Conservation (phyloP, 2,797 vertebrate genomes). For the Tiaroga cobitis region DNA sequence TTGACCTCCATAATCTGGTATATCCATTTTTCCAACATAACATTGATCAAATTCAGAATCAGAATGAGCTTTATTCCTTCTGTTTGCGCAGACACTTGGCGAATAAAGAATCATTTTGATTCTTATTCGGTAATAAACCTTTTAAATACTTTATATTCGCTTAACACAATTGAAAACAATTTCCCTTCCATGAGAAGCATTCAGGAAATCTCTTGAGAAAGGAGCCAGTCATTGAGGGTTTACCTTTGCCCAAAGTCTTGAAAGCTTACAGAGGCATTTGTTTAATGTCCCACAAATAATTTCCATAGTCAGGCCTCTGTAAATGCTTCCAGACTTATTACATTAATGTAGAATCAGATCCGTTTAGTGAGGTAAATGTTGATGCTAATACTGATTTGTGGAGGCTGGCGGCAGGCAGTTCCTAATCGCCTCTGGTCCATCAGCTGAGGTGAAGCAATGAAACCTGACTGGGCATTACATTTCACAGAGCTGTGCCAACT, state of each 20-base stretch:
- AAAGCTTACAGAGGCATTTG: slow-evolving; percentile 42
- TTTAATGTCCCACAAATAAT: slow-evolving; percentile 26
- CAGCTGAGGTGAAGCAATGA: slow-evolving; percentile 48
- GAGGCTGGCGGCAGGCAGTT: slow-evolving; percentile 20
- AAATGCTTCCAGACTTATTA: slow-evolving; percentile 49
- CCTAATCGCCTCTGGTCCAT: slow-evolving; percentile 39
- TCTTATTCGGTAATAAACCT: neutral
- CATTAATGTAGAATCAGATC: slow-evolving; percentile 54
- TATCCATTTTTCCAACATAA: neutral
- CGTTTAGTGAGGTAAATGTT: slow-evolving; percentile 44
- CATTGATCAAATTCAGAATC: neutral
- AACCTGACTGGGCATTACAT: slow-evolving; percentile 57
- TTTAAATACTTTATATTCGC: neutral
- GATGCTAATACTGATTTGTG: slow-evolving; percentile 45
- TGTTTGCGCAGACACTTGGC: too few relatives aligned
- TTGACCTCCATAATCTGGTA: neutral
- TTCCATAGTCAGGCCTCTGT: neutral
- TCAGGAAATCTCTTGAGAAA: slow-evolving; percentile 2
- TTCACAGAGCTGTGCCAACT: slow-evolving; percentile 57
- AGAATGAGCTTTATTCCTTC: neutral
- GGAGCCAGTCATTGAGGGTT: neutral
- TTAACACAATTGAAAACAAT: neutral
- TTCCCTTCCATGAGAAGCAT: neutral
- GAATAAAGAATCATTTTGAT: too few relatives aligned
- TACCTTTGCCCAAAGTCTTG: neutral